Conservation (phyloP, 1,140 invertebrate species). For the Lepeophtheirus salmonis region DNA sequence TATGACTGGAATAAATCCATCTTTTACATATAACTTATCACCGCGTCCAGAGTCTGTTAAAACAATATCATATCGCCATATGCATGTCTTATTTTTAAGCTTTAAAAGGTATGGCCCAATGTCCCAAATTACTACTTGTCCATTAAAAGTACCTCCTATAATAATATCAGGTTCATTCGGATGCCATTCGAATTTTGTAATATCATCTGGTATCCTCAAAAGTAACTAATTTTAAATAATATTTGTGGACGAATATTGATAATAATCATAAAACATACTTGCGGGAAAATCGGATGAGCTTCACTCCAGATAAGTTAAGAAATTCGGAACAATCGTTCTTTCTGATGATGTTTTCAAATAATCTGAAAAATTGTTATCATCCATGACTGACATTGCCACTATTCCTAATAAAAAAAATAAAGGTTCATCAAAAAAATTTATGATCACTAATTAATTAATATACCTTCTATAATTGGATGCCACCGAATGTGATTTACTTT, state of each 20-base stretch:
- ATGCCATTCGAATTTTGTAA: conserved; percentile 8
- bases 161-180: conserved; percentile 10
- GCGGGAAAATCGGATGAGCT: background rate
- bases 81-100: background rate
- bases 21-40: conserved; percentile 5
- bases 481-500: conserved; percentile 7
- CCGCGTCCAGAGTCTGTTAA: background rate
- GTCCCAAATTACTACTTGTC: conserved; percentile 16
- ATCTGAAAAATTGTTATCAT: background rate
- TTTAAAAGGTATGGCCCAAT: background rate
- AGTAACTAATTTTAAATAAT: background rate
- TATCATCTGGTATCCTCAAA: conserved; percentile 13
- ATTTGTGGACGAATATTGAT: background rate
- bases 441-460: background rate
- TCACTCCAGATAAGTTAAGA: background rate
- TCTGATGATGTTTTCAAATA: background rate
- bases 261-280: background rate
- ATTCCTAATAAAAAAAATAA: background rate
- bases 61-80: background rate
- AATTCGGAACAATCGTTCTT: background rate
- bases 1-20: background rate
- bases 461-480: conserved; percentile 9
- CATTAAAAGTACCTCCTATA: conserved; percentile 11
- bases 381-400: background rate
- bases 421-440: too few relatives aligned